Evolutionary conservation across 2,888 invertebrate genomes (phyloP).

Genomic region (Carpatolechia fugitivella): DNA sequence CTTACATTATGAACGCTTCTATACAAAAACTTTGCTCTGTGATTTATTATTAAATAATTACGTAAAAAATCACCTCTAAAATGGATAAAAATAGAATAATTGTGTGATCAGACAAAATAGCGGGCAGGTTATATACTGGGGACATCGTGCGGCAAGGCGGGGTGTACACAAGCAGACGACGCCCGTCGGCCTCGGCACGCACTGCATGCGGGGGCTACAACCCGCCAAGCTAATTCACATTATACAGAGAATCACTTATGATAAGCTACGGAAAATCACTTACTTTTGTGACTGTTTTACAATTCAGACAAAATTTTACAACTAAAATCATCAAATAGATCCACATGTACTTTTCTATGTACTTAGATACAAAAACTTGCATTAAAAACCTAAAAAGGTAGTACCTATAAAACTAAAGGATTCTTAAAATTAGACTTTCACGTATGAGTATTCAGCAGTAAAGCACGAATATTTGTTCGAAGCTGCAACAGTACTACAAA

Average conservation of each 20-base stretch:
- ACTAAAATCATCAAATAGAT: slow-evolving; percentile 65
- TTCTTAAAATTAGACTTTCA: slow-evolving; percentile 70
- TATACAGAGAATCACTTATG: not conserved
- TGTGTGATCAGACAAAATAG: slow-evolving; percentile 7
- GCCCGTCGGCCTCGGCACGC: too few species aligned
- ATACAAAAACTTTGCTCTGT: slow-evolving; percentile 52
- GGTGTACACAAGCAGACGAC: too few species aligned
- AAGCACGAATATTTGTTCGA: slow-evolving; percentile 74
- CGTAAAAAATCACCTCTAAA: slow-evolving; percentile 51
- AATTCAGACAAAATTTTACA: slow-evolving; percentile 43
- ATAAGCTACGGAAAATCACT: slow-evolving; percentile 13
- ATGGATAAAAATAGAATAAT: slow-evolving; percentile 32
- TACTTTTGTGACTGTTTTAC: slow-evolving; percentile 48
- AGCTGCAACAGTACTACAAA: slow-evolving; percentile 74
- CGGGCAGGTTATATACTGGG: not conserved
- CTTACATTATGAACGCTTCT: slow-evolving; percentile 61
- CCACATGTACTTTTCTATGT: slow-evolving; percentile 75
- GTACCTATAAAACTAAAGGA: slow-evolving; percentile 55
- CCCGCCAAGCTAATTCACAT: not conserved
- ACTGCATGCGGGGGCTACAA: too few species aligned
- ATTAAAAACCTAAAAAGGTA: slow-evolving; percentile 52
- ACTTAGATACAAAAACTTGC: slow-evolving; percentile 71
- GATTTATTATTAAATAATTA: slow-evolving; percentile 44
- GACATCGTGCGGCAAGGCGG: not conserved
- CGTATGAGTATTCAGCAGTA: slow-evolving; percentile 78